A percentile compares a stretch with the other conserved stretches of the same genome.
Evolutionary conservation across 2,113 vertebrate species (phyloP).

Genomic region (Gobius niger): DNA sequence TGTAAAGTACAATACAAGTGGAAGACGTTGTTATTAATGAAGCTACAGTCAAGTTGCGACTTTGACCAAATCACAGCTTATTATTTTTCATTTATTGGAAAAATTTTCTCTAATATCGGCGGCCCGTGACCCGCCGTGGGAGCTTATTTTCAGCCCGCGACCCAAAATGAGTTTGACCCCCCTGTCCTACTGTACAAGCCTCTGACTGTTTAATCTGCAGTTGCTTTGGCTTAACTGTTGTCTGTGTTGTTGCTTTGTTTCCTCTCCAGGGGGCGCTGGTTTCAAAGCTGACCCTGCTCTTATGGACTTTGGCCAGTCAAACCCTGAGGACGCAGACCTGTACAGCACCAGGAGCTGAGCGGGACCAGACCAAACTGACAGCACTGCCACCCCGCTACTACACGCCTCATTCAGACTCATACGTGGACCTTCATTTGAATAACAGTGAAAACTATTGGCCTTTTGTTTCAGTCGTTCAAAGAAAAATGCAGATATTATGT

Average conservation of each 20-base stretch:
- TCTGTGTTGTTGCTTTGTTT: constrained; percentile 35
- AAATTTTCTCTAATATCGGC: too few relatives aligned
- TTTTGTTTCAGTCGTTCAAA: background rate
- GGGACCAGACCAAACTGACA: constrained; percentile 7
- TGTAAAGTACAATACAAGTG: too few relatives aligned
- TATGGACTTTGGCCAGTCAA: constrained; percentile 86
- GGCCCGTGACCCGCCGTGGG: too few relatives aligned
- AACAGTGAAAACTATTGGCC: background rate
- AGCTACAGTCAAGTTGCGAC: too few relatives aligned
- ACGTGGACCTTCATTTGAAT: background rate
- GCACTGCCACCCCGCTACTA: constrained; percentile 39
- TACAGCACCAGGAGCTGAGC: constrained; percentile 88
- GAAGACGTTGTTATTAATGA: too few relatives aligned
- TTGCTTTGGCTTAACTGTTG: background rate
- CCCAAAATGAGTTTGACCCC: too few relatives aligned
- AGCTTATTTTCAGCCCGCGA: too few relatives aligned
- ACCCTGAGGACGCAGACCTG: constrained; percentile 86
- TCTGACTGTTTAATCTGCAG: too few relatives aligned
- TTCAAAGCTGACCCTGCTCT: constrained; percentile 80
- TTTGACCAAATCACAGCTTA: too few relatives aligned
- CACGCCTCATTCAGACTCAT: constrained; percentile 15
- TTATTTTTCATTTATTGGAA: too few relatives aligned
- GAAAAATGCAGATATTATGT: background rate
- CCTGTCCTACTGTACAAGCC: too few relatives aligned
- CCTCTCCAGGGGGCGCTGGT: constrained; percentile 58